Evolutionary conservation across 2,113 vertebrate genomes (phyloP), one percentile per base, ranked within the genome.

Genomic region (Forbesichthys papilliferus): DNA sequence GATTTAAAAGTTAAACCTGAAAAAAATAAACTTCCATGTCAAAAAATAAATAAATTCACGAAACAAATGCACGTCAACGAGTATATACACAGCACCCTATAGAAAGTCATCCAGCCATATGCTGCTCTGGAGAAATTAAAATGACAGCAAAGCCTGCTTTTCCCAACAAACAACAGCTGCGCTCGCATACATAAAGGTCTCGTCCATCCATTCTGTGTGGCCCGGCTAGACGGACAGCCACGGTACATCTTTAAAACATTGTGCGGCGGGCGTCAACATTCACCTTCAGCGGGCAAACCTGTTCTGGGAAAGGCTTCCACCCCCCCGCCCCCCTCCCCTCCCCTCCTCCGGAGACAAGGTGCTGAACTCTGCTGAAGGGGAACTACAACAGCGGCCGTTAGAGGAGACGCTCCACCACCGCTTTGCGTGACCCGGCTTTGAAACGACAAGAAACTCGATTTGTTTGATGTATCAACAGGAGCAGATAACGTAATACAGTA

Each of bases 71-170:
- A 14, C 84, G 79, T 86, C 76, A 81, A 71, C 72, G 76, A 65
- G 80, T 69, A 1, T 6, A 42, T 80, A 73, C 68, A 64, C 68
- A 64, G 18, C 64, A 82, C 87, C 84, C 87, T 88, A 81, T 84
- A 36, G 67, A 87, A 90, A 87, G 84, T 90, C 84, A 88, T 83
- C 53, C 69, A 74, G 77, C 88, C 90, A 87, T 90, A 90, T 90
- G 88, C 69, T 82, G 65, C 80, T 68, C 69, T 69, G 46, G 46
- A 18, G 64, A 56, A 57, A 77, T 77, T 54, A 77, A 80, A 27
- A 77, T 83, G 85, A 91, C 90, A 88, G 83, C 84, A 79, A 84
- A 68, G 83, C 82, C 74, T 18, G 79, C 66, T 83, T 87, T 79
- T 71, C 66, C 69, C 58, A 77, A 85, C 81, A 88, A 88, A 87